Evolutionary conservation across 2,113 vertebrate genomes (phyloP), one percentile per base, ranked within the genome.

Genomic region (Rana temporaria): DNA sequence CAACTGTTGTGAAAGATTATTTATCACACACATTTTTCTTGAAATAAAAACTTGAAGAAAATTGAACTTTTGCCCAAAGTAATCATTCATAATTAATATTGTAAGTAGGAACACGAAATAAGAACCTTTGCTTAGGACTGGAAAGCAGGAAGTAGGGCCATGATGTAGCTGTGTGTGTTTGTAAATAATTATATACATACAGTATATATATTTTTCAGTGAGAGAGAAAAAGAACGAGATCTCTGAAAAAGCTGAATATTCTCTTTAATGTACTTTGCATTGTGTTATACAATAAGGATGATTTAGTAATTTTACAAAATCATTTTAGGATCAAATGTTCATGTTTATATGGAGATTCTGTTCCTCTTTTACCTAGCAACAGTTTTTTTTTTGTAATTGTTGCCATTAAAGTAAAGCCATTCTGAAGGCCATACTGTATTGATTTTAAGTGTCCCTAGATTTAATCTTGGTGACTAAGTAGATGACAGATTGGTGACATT

Each of bases 381-480:
- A n/a, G 11, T 48, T n/a, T 69, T 0, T 52, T 69, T 15, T 69
- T 26, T 17, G 15, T 32, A 57, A 32, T 57, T 22, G 22, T 34
- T 62, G 38, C 67, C 60, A 76, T 77, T 84, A 76, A 72, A 87
- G 55, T 82, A 70, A 79, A 76, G 62, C 78, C 87, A 30, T 67
- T 16, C 32, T 85, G 22, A 0, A 72, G 38, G 42, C 38, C 55
- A 11, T 64, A 34, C 38, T 73, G 32, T 72, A 73, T 66, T 81
- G 42, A 81, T 73, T 81, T 79, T 81, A 72, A 73, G 48, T 65
- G 59, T 81, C 48, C 48, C 26, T 65, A 42, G 59, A 64, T 81
- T 73, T 72, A 55, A 73, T 73, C 42, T 24, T 56, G 78, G 86
- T 88, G 85, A 85, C 82, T 85, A 88, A 88, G 82, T 62, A 85